phyloP scores from a whole-genome alignment of 2,797 vertebrate genomes.

The Dendrocincla tyrannina region DNA sequence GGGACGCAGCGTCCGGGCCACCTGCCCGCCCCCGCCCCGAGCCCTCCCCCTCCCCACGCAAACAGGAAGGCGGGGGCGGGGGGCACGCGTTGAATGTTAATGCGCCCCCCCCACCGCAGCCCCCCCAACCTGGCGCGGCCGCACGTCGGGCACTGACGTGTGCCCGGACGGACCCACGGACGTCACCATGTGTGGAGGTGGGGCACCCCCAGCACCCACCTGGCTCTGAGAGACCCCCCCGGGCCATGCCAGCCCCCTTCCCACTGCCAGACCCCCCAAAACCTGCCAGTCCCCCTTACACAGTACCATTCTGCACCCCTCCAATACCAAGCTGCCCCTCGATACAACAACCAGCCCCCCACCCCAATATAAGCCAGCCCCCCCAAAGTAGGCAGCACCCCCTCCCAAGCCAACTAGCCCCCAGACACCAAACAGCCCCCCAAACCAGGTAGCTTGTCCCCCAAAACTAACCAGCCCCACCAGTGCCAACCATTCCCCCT shows the following conservation, averaged over 20 bases:
- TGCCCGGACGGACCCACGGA: background rate
- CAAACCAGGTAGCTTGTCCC: too few species aligned
- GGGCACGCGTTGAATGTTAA: background rate
- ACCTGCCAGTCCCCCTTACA: background rate
- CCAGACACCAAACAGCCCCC: too few species aligned
- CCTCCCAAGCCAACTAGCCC: too few species aligned
- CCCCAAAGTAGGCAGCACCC: background rate
- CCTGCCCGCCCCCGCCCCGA: too few species aligned
- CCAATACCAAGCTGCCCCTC: background rate
- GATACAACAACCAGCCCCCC: too few species aligned
- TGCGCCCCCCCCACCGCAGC: background rate
- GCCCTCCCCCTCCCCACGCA: background rate
- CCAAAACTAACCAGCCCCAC: too few species aligned
- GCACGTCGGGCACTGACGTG: background rate
- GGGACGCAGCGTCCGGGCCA: background rate
- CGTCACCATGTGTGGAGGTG: background rate
- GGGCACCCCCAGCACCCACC: background rate
- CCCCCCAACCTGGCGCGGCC: background rate
- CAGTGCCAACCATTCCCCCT: too few species aligned
- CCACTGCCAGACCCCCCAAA: background rate
- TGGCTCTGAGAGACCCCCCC: background rate
- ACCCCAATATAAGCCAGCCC: background rate
- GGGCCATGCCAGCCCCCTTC: background rate
- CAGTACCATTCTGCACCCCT: background rate
- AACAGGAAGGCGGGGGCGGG: conserved; percentile 28